Conservation (phyloP, 2,888 invertebrate species). For the Tiphia femorata region DNA sequence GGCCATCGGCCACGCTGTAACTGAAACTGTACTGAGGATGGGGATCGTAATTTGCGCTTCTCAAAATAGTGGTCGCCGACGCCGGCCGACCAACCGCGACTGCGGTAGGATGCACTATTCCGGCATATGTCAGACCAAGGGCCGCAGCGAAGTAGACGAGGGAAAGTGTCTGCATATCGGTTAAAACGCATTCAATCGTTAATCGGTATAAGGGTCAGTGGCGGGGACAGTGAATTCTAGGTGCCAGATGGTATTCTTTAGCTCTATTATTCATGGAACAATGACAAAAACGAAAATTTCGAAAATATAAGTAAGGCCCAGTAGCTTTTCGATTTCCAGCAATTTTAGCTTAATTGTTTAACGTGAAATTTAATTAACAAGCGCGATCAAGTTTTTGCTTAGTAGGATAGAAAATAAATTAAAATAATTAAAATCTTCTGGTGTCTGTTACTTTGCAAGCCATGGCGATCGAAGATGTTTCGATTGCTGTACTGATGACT, state of each 20-base stretch:
- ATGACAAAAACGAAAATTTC: too few species aligned
- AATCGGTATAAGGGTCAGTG: too few species aligned
- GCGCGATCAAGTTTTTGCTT: background rate
- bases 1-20: constrained; percentile 61
- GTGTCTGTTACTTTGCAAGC: constrained; percentile 49
- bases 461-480: constrained; percentile 40
- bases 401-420: background rate
- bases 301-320: too few species aligned
- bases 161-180: constrained; percentile 27
- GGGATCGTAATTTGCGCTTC: constrained; percentile 55
- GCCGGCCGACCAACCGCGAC: constrained; percentile 53
- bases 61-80: constrained; percentile 41
- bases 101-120: constrained; percentile 50
- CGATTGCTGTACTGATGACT: constrained; percentile 33
- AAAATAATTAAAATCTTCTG: background rate
- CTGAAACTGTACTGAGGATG: constrained; percentile 63
- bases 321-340: too few species aligned
- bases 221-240: too few species aligned
- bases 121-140: constrained; percentile 50
- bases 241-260: too few species aligned
- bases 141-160: constrained; percentile 45
- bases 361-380: too few species aligned
- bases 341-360: too few species aligned
- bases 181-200: background rate
- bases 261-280: too few species aligned